phyloP scores from a whole-genome alignment of 37 sponge, comb jelly and placozoan genomes.

The Dysidea cf. avara region DNA sequence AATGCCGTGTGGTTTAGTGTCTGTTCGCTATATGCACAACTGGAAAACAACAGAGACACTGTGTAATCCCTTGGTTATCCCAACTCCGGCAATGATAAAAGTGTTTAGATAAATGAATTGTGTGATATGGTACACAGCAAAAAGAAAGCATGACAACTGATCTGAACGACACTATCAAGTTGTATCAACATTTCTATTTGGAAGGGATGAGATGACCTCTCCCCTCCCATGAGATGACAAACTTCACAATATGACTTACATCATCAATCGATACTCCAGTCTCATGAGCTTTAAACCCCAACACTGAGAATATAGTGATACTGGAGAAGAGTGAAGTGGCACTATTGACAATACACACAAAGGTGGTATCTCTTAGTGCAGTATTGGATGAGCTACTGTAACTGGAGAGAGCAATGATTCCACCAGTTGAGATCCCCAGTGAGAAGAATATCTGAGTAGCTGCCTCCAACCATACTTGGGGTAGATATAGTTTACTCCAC shows the following conservation, averaged over 20 bases:
- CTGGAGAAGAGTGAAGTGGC: constrained; percentile 86
- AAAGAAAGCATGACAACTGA: too few relatives aligned
- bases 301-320: constrained; percentile 85
- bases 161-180: too few relatives aligned
- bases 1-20: neutral
- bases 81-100: too few relatives aligned
- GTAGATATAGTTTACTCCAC: constrained; percentile 37
- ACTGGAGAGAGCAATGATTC: constrained; percentile 87
- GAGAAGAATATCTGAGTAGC: constrained; percentile 98
- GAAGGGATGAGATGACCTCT: too few relatives aligned
- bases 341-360: constrained; percentile 83
- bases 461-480: constrained; percentile 93
- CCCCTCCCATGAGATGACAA: too few relatives aligned
- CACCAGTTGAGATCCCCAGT: constrained; percentile 84
- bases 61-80: too few relatives aligned
- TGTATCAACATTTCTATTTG: too few relatives aligned
- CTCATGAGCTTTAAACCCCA: constrained; percentile 75
- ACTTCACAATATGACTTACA: constrained; percentile 15
- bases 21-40: neutral
- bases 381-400: constrained; percentile 75
- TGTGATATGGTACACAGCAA: too few relatives aligned
- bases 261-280: constrained; percentile 16
- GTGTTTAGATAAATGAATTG: too few relatives aligned
- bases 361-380: constrained; percentile 65
- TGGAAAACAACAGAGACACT: too few relatives aligned